These are phyloP conservation scores for Drymodes brunneopygia DNA, from an alignment of 2,113 vertebrate species.

Conservation along the genomic window DNA sequence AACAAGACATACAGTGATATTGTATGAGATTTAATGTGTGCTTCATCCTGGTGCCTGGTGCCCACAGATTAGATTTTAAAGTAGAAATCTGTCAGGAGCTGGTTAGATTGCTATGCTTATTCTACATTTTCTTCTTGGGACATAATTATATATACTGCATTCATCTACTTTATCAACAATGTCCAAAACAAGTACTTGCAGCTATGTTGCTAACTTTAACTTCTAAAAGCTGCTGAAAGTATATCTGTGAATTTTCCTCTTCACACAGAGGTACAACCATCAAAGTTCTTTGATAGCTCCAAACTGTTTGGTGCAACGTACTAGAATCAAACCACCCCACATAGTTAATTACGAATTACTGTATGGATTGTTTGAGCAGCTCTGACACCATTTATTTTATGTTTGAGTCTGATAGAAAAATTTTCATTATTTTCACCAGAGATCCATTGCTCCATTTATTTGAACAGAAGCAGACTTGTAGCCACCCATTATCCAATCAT, in stretches of 20 bases:
- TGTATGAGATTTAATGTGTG: neutral
- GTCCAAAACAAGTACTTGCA: neutral
- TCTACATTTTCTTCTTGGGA: neutral
- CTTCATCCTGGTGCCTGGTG: neutral
- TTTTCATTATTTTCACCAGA: neutral
- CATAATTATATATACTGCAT: neutral
- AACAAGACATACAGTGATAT: neutral
- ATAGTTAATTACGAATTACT: neutral
- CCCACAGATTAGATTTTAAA: neutral
- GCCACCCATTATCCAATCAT: neutral
- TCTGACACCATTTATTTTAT: neutral
- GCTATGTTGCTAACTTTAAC: neutral
- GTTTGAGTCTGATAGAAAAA: neutral
- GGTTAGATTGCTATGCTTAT: neutral
- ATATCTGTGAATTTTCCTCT: neutral
- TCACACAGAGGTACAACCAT: rapidly evolving
- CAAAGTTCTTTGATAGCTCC: neutral
- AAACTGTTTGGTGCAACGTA: neutral
- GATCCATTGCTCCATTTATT: neutral
- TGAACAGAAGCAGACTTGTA: neutral
- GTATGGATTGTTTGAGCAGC: neutral
- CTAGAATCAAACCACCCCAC: neutral
- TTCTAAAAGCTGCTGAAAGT: neutral
- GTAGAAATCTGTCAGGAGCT: neutral
- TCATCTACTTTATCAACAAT: neutral